Evolutionary conservation across 2,888 invertebrate species (phyloP), one percentile per base, ranked within the genome.

Genomic region (Lamproptera curius): DNA sequence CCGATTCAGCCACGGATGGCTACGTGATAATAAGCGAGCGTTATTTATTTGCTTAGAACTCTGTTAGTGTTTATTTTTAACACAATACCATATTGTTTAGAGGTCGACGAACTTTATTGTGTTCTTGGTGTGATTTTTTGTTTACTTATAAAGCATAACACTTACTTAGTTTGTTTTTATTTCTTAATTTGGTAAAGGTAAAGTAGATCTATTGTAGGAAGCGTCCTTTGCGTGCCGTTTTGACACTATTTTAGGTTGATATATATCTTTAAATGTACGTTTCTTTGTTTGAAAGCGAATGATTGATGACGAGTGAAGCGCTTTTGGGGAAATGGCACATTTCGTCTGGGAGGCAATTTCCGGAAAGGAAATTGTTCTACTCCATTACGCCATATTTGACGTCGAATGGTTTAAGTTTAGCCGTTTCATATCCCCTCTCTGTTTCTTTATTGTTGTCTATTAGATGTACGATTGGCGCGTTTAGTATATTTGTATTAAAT

Each of bases 291-390:
- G 46, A 43, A 53, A 47, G 46, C 53, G 48, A 46, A 56, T 59
- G 79, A 81, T 80, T 73, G 70, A 76, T 75, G 76, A 64, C 53
- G 43, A 45, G 36, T 51, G 58, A n/a, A 61, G 61, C 72, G 73
- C 73, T 76, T 78, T 80, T 76, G 72, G 67, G 70, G 64, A 79
- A 82, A 75, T 71, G 63, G 67, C 50, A 46, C 49, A 67, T 62
- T 68, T 62, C 65, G 59, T 63, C 64, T 67, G 67, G 58, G 59
- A 68, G 69, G 73, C 75, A 81, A 84, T 86, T 85, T 86, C 85
- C 85, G 75, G 55, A 55, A 59, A 70, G 86, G 84, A 86, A 85
- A 85, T 85, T 78, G 76, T 70, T 69, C 75, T 70, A 71, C 65
- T 59, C 59, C 59, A 64, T 66, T 63, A 62, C 51, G 50, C 53